Conservation (phyloP, 2,888 invertebrate genomes). For the Scelioninae gen. 1 region DNA sequence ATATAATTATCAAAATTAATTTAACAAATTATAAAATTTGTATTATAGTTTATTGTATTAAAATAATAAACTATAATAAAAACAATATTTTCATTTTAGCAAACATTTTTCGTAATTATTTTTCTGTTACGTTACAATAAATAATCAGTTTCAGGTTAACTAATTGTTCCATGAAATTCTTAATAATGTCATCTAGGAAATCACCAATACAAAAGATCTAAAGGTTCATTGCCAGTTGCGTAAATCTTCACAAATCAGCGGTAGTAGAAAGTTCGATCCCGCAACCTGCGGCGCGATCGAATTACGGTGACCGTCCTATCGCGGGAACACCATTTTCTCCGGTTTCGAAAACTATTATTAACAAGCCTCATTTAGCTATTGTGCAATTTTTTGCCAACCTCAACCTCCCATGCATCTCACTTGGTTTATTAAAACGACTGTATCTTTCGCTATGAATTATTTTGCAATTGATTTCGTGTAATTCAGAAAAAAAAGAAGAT, state of each 20-base stretch:
- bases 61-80: no score
- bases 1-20: no score
- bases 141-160: not conserved
- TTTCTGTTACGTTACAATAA: not conserved
- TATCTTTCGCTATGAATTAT: no score
- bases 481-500: no score
- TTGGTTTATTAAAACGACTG: no score
- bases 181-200: constrained; percentile 33
- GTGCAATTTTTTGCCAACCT: constrained; percentile 15
- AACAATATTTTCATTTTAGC: no score
- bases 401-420: no score
- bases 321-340: constrained; percentile 75
- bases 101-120: no score
- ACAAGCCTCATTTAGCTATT: constrained; percentile 30
- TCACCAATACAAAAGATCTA: constrained; percentile 36
- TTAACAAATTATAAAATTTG: no score
- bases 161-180: not conserved
- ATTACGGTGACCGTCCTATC: constrained; percentile 71
- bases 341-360: constrained; percentile 76
- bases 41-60: no score
- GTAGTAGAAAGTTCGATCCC: constrained; percentile 79
- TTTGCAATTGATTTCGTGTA: no score
- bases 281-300: constrained; percentile 69
- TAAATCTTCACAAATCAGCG: constrained; percentile 75
- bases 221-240: constrained; percentile 83